phyloP scores from a whole-genome alignment of 2,797 vertebrate species.

The Arctocebus calabarensis region DNA sequence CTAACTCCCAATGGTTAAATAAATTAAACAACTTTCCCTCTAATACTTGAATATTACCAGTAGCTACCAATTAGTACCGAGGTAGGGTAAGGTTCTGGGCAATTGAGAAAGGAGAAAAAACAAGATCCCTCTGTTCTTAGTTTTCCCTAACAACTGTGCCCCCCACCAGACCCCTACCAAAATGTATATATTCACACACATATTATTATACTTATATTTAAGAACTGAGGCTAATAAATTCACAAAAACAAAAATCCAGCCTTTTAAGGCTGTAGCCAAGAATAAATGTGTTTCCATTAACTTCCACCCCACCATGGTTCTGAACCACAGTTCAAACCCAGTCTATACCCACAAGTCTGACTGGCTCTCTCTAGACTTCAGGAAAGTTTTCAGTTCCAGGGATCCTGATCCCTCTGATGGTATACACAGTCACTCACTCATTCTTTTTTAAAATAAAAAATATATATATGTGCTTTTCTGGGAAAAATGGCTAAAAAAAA shows the following conservation, averaged over 20 bases:
- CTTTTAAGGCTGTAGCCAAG: not conserved
- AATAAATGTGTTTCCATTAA: not conserved
- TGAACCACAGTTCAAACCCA: not conserved
- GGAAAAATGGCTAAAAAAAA: not conserved
- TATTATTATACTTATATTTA: conserved; percentile 43
- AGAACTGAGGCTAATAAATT: conserved; percentile 37
- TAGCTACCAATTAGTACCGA: conserved; percentile 3
- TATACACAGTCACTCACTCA: not conserved
- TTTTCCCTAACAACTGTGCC: not conserved
- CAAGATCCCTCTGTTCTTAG: not conserved
- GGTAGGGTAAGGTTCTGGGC: not conserved
- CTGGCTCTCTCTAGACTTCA: not conserved
- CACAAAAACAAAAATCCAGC: conserved; percentile 56
- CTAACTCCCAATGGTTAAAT: conserved; percentile 25
- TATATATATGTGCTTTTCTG: not conserved
- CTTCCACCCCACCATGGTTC: not conserved
- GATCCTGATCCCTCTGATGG: not conserved
- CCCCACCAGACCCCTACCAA: not conserved
- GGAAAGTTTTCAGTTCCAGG: conserved; percentile 7
- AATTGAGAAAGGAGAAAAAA: conserved; percentile 21
- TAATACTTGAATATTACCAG: conserved; percentile 31
- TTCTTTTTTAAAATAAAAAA: conserved; percentile 11
- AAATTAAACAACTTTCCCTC: conserved; percentile 23
- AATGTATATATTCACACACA: not conserved
- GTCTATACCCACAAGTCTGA: not conserved